A percentile compares a stretch with the other conserved stretches of the same genome.
These are phyloP conservation scores for Nannoperca obscura DNA, from an alignment of 2,797 vertebrate genomes.

Conservation along the genomic window DNA sequence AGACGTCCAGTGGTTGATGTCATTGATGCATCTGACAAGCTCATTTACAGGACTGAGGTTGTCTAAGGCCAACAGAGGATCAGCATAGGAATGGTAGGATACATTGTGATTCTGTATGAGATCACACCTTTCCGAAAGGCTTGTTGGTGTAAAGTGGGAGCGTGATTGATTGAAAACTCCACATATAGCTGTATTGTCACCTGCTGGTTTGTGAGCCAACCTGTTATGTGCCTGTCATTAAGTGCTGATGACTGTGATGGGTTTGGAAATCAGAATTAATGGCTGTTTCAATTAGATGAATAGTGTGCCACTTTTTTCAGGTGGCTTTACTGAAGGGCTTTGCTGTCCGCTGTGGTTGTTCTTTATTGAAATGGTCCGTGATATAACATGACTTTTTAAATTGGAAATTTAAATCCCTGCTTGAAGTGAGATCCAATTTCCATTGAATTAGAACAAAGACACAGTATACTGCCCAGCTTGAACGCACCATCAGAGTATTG, in stretches of 20 bases:
- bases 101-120: too few species aligned
- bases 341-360: constrained; percentile 12
- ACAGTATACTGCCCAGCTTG: neutral
- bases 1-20: too few species aligned
- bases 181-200: constrained; percentile 5
- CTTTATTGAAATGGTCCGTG: constrained; percentile 22
- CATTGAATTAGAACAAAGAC: constrained; percentile 35
- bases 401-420: constrained; percentile 37
- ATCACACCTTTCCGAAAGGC: constrained; percentile 19
- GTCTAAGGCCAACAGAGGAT: neutral
- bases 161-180: constrained; percentile 4
- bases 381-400: constrained; percentile 49
- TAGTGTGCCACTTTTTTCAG: neutral
- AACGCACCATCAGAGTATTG: constrained; percentile 25
- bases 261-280: constrained; percentile 16
- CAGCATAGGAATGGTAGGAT: too few species aligned
- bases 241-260: constrained; percentile 23
- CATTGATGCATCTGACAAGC: neutral
- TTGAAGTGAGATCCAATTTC: constrained; percentile 26
- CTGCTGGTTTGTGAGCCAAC: constrained; percentile 22
- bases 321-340: constrained; percentile 5
- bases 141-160: neutral
- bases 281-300: constrained; percentile 28
- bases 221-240: constrained; percentile 2
- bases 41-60: neutral